Percentiles rank a stretch among this genome's conserved stretches.
These are phyloP conservation scores for Morone chrysops DNA, from an alignment of 2,113 vertebrate species.

Conservation along the genomic window DNA sequence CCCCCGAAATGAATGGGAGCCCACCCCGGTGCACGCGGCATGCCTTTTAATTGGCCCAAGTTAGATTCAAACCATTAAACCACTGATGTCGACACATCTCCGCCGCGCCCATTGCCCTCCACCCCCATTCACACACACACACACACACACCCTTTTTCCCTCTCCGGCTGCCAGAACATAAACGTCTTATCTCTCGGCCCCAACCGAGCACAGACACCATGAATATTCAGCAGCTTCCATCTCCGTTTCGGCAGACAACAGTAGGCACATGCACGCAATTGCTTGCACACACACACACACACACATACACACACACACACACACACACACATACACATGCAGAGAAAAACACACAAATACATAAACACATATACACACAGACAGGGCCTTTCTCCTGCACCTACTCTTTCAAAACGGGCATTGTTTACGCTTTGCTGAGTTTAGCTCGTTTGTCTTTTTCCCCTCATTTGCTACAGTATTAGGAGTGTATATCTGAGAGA, in stretches of 20 bases:
- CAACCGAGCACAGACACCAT: slow-evolving; percentile 69
- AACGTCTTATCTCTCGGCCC: slow-evolving; percentile 80
- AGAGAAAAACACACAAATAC: slow-evolving; percentile 12
- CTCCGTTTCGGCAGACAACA: slow-evolving; percentile 74
- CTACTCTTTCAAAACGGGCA: slow-evolving; percentile 54
- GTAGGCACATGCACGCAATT: slow-evolving; percentile 34
- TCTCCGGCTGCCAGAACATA: slow-evolving; percentile 64
- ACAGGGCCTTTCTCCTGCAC: slow-evolving; percentile 54
- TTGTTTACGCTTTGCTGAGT: slow-evolving; percentile 75
- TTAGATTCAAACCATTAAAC: slow-evolving; percentile 87
- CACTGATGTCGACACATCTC: slow-evolving; percentile 82
- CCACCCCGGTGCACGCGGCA: slow-evolving; percentile 74
- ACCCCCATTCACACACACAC: slow-evolving; percentile 20
- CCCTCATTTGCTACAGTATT: slow-evolving; percentile 64
- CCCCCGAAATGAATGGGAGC: slow-evolving; percentile 83
- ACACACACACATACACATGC: slow-evolving; percentile 14
- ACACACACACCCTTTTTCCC: slow-evolving; percentile 30
- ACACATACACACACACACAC: slow-evolving; percentile 8
- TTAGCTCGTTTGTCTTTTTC: slow-evolving; percentile 71
- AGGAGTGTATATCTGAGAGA: slow-evolving; percentile 60
- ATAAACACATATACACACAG: slow-evolving; percentile 18
- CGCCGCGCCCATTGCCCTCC: slow-evolving; percentile 57
- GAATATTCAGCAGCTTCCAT: slow-evolving; percentile 82
- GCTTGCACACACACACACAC: slow-evolving; percentile 8
- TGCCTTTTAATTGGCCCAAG: slow-evolving; percentile 83